phyloP scores from a whole-genome alignment of 2,113 vertebrate genomes.

The Bubalus kerabau region DNA sequence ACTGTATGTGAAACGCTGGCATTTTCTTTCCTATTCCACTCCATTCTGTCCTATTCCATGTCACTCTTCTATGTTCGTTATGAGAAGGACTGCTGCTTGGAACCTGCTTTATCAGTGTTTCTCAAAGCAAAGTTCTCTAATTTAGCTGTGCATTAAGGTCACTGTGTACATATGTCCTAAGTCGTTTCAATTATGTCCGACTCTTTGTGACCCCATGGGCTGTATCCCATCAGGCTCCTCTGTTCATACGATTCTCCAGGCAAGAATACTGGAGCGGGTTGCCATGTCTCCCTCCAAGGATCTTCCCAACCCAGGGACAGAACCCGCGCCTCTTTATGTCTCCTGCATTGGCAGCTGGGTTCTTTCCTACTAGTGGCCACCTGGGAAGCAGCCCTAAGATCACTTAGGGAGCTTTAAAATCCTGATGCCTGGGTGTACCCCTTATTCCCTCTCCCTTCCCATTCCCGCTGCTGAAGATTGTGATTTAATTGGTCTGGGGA shows the following conservation, averaged over 20 bases:
- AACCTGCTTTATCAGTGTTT: not conserved
- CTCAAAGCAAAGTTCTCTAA: not conserved
- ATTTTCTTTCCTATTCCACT: not conserved
- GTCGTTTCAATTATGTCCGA: fast-evolving
- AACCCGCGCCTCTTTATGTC: not conserved
- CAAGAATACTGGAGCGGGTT: not conserved
- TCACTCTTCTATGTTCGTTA: not conserved
- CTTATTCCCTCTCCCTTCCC: not conserved
- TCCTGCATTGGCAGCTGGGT: fast-evolving
- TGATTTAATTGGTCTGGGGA: not conserved
- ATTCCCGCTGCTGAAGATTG: not conserved
- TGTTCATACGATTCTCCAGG: not conserved
- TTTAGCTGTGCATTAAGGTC: not conserved
- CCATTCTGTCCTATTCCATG: not conserved
- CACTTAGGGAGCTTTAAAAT: not conserved
- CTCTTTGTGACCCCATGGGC: not conserved
- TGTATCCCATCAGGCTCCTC: not conserved
- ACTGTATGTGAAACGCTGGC: not conserved
- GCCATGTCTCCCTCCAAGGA: not conserved
- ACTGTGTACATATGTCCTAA: not conserved
- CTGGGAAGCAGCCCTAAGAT: not conserved
- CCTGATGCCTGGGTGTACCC: not conserved
- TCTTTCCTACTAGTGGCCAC: not conserved
- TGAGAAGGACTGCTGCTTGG: not conserved
- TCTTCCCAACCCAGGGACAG: not conserved